Evolutionary conservation across 2,797 vertebrate genomes (phyloP).

Genomic region (Pelochelys cantorii): DNA sequence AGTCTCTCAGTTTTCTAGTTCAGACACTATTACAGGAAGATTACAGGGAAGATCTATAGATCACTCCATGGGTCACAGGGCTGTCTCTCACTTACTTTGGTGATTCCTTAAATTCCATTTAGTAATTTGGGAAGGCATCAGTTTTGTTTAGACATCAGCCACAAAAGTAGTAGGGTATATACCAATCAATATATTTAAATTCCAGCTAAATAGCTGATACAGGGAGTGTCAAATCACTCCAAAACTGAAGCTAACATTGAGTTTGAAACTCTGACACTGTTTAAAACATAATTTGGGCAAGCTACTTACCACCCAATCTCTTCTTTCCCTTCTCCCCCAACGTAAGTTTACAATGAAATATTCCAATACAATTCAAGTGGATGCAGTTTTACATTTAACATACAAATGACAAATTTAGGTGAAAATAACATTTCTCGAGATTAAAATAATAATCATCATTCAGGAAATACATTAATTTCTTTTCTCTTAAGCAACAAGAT

Average conservation of each 20-base stretch:
- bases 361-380: neutral
- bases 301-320: neutral
- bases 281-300: neutral
- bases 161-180: neutral
- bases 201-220: neutral
- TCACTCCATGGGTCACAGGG: neutral
- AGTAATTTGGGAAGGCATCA: neutral
- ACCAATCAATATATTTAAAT: neutral
- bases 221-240: neutral
- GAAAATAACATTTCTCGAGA: neutral
- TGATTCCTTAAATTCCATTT: neutral
- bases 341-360: neutral
- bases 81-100: neutral
- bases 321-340: neutral
- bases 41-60: conserved; percentile 19
- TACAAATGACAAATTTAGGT: neutral
- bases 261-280: neutral
- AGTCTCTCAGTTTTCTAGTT: neutral
- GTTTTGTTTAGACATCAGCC: neutral
- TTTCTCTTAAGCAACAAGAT: neutral
- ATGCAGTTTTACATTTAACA: neutral
- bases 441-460: neutral
- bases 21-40: neutral
- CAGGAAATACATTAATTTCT: neutral
- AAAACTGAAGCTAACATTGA: neutral